A percentile compares a stretch with the other conserved stretches of the same genome.
Conservation (phyloP, 2,113 vertebrate species). For the Oncorhynchus mykiss region DNA sequence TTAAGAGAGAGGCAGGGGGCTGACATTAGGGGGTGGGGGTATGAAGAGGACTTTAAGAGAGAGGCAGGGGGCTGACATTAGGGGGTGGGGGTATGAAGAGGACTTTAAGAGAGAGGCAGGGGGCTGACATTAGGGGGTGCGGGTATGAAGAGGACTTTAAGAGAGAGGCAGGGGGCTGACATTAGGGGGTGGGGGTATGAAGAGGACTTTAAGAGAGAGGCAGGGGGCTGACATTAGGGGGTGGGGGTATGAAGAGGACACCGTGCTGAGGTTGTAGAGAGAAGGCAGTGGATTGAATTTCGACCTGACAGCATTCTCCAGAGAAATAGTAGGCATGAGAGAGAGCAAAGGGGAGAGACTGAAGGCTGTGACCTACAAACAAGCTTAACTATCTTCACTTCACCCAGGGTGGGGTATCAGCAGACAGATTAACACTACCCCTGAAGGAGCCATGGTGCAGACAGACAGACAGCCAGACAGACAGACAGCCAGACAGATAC, state of each 20-base stretch:
- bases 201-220: too few species aligned
- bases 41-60: too few species aligned
- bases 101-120: too few species aligned
- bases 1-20: too few species aligned
- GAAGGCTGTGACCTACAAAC: conserved; percentile 59
- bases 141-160: too few species aligned
- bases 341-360: conserved; percentile 29
- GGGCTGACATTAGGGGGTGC: too few species aligned
- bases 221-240: conserved; percentile 16
- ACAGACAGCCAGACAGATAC: conserved; percentile 5
- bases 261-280: conserved; percentile 24
- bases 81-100: too few species aligned
- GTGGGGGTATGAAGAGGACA: neutral
- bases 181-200: too few species aligned
- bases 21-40: too few species aligned
- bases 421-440: conserved; percentile 47
- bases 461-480: conserved; percentile 12
- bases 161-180: too few species aligned
- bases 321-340: conserved; percentile 27
- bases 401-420: conserved; percentile 12
- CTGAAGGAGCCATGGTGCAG: conserved; percentile 35
- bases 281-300: conserved; percentile 71
- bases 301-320: conserved; percentile 72
- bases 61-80: too few species aligned
- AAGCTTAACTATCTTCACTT: conserved; percentile 49